Evolutionary conservation across 2,113 vertebrate species (phyloP).

Genomic region (human (Homo sapiens)): DNA sequence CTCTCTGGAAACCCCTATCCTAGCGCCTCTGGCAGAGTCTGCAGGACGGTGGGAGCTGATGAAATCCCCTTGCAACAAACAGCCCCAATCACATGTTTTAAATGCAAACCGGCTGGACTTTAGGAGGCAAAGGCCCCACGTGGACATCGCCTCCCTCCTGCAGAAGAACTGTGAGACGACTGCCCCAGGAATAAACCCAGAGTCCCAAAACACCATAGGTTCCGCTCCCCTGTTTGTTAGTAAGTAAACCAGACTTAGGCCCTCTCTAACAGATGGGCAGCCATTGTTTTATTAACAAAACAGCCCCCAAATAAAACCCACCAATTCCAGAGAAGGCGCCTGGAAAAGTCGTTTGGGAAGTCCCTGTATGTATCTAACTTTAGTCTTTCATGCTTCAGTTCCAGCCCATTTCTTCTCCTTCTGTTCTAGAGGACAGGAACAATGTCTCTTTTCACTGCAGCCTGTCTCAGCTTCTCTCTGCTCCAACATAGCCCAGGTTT

Average conservation of each 20-base stretch:
- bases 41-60: constrained; percentile 58
- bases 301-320: background rate
- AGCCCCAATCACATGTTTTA: constrained; percentile 15
- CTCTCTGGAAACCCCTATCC: constrained; percentile 19
- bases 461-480: constrained; percentile 3
- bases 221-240: background rate
- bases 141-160: background rate
- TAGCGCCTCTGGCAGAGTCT: background rate
- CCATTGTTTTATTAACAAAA: constrained; percentile 11
- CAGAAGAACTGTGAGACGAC: background rate
- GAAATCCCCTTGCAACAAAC: constrained; percentile 67
- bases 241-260: background rate
- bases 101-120: constrained; percentile 27
- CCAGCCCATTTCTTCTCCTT: constrained; percentile 12
- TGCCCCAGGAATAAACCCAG: background rate
- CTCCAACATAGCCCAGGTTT: background rate
- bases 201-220: background rate
- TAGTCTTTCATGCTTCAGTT: constrained; percentile 13
- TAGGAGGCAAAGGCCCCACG: background rate
- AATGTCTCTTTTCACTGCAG: constrained; percentile 30
- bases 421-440: constrained; percentile 14
- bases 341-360: constrained; percentile 20
- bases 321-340: background rate
- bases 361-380: constrained; percentile 30
- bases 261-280: background rate